Evolutionary conservation across 2,797 vertebrate genomes (phyloP).

Genomic region (Mus spretus): DNA sequence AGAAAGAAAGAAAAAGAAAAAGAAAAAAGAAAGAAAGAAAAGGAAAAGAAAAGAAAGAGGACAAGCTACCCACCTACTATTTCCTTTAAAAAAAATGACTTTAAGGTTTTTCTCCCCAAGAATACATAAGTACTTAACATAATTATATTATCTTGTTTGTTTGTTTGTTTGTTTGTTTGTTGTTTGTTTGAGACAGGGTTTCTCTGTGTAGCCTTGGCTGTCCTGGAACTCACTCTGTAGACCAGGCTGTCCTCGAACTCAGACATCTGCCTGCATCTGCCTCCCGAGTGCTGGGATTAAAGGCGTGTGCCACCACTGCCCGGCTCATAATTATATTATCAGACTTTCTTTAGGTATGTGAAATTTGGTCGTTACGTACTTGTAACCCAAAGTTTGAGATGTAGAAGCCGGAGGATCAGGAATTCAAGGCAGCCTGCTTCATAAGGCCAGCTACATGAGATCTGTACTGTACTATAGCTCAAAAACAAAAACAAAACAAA

Average conservation of each 20-base stretch:
- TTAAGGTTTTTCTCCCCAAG: neutral
- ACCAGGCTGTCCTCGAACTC: too few species aligned
- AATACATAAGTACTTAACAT: slow-evolving; percentile 51
- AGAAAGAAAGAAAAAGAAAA: too few species aligned
- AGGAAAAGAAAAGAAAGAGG: neutral
- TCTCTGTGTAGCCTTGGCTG: too few species aligned
- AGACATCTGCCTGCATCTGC: too few species aligned
- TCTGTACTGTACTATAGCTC: too few species aligned
- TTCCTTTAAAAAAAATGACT: slow-evolving; percentile 16
- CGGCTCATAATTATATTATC: slow-evolving; percentile 4
- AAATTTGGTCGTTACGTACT: neutral
- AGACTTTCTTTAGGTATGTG: slow-evolving; percentile 12
- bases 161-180: too few species aligned
- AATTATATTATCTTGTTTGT: slow-evolving; percentile 4
- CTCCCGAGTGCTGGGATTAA: too few species aligned
- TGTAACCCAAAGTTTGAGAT: neutral
- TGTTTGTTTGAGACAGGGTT: too few species aligned
- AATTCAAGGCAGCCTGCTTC: neutral
- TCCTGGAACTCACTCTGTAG: too few species aligned
- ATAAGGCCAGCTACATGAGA: neutral
- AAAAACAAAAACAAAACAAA: neutral
- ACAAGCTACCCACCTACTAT: neutral
- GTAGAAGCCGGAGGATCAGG: neutral
- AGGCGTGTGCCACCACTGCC: too few species aligned
- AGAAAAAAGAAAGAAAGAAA: neutral